Conservation (phyloP, 2,797 vertebrate genomes). For the Podargus strigoides region DNA sequence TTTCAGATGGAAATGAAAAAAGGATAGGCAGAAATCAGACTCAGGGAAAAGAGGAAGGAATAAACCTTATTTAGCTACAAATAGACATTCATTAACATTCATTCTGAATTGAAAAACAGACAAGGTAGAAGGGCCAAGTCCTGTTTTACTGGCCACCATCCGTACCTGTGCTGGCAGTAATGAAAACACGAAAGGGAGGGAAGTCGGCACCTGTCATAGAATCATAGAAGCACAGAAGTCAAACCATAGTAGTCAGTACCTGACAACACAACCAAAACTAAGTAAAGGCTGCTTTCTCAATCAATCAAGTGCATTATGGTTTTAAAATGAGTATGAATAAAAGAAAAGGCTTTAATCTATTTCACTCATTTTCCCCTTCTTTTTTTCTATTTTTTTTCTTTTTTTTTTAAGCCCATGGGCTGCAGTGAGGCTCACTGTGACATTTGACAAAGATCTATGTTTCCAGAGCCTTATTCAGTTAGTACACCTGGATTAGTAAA, state of each 20-base stretch:
- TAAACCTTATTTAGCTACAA: neutral
- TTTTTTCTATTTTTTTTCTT: neutral
- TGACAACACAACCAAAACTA: neutral
- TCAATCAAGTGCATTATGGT: neutral
- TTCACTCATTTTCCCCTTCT: too few species aligned
- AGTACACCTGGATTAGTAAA: conserved; percentile 39
- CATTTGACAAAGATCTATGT: conserved; percentile 22
- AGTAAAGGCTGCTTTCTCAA: neutral
- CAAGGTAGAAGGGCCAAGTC: neutral
- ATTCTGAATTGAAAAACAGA: neutral
- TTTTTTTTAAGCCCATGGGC: neutral
- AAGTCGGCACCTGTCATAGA: neutral
- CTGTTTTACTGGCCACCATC: neutral
- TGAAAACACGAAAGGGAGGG: neutral
- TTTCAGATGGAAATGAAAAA: neutral
- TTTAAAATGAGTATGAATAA: neutral
- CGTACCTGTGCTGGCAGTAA: neutral
- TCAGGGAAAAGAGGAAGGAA: neutral
- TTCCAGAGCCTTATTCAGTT: conserved; percentile 35
- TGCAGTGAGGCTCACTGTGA: neutral
- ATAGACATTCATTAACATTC: neutral
- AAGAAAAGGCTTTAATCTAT: neutral
- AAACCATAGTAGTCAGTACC: neutral
- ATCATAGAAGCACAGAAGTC: too few species aligned
- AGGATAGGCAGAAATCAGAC: neutral